phyloP scores from a whole-genome alignment of 1,140 invertebrate species.

The Armadillidium nasatum region DNA sequence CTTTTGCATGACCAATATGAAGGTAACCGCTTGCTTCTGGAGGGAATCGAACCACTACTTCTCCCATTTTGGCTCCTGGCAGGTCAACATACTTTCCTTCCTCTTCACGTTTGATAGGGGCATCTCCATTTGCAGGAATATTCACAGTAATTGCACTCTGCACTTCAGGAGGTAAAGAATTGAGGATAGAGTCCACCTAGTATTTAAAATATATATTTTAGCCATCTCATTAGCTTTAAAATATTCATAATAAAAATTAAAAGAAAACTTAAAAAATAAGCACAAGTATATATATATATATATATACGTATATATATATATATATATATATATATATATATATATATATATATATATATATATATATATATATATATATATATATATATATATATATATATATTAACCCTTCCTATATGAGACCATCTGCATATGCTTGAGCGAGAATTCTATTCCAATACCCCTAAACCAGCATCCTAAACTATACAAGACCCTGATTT shows the following conservation, averaged over 20 bases:
- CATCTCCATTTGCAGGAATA: not conserved
- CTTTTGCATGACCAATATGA: constrained; percentile 99
- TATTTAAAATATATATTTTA: not conserved
- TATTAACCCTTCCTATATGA: too few relatives aligned
- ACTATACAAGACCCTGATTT: too few relatives aligned
- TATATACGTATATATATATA: too few relatives aligned
- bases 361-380: too few relatives aligned
- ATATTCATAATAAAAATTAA: too few relatives aligned
- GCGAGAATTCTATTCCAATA: too few relatives aligned
- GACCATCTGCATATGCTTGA: too few relatives aligned
- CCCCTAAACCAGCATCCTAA: too few relatives aligned
- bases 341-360: too few relatives aligned
- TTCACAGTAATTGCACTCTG: not conserved
- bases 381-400: too few relatives aligned
- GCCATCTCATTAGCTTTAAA: not conserved
- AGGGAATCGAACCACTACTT: constrained; percentile 91
- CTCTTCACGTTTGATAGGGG: constrained; percentile 49
- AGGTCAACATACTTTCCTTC: constrained; percentile 96
- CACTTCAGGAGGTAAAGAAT: not conserved
- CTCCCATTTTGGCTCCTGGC: constrained; percentile 90
- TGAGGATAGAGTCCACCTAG: constrained; percentile 21
- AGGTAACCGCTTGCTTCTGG: constrained; percentile 95
- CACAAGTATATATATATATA: too few relatives aligned
- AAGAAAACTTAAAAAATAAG: not conserved
- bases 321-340: too few relatives aligned